Base-by-base conservation (phyloP, 2,888 invertebrate species). In the Tanytarsus gracilentus region DNA sequence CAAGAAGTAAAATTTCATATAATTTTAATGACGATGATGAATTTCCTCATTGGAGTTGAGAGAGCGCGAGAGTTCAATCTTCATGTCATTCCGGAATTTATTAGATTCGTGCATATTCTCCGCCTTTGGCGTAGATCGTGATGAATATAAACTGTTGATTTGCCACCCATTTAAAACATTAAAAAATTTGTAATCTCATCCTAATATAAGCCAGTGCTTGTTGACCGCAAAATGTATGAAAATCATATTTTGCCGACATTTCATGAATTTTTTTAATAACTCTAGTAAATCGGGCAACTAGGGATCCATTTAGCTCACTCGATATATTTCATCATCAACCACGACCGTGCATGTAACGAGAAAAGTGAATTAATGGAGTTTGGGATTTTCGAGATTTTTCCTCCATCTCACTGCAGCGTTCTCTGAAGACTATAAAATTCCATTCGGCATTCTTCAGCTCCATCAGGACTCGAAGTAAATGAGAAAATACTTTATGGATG, bases 11-110 rank as follows among this genome's bases (percentile, higher is more conserved):
- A n/a, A n/a, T n/a, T n/a, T n/a, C n/a, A n/a, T n/a, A n/a, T n/a
- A n/a, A n/a, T n/a, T n/a, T n/a, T n/a, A n/a, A n/a, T n/a, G n/a
- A n/a, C n/a, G n/a, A n/a, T n/a, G n/a, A n/a, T n/a, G n/a, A 16
- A 26, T 14, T 40, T n/a, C 23, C 23, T 58, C 58, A 58, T 58
- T 23, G 23, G 11, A 36, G 16, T 36, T 14, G n/a, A 16, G 16
- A 30, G 58, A 48, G n/a, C 18, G 30, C 21, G 27, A 51, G 49
- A 49, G 27, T 51, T 30, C 39, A 25, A 23, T 36, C 36, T n/a
- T 53, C 21, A 18, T 29, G 26, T 29, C 27, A 36, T 53, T 53
- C 21, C 53, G 23, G 11, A 18, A 48, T 58, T 58, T 16, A 58
- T 44, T 44, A 44, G 44, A 44, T 18, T 44, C 44, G 44, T 44